phyloP scores from a whole-genome alignment of 2,888 invertebrate genomes.

The Phalera bucephala region DNA sequence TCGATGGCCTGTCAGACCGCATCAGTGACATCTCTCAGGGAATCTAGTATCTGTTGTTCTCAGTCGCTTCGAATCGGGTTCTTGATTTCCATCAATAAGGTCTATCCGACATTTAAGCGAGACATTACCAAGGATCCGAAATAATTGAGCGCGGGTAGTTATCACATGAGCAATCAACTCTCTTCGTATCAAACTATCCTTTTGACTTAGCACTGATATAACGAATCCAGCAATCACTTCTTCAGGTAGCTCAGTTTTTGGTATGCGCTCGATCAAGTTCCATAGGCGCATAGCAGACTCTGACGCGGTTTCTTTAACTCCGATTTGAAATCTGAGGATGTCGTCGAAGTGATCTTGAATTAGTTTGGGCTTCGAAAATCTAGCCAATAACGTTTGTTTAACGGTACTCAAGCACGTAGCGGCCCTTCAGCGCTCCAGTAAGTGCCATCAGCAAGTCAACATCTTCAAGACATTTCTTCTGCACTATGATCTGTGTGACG shows the following conservation, averaged over 20 bases:
- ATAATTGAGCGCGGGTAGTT: slow-evolving; percentile 19
- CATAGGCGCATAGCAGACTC: slow-evolving; percentile 22
- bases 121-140: slow-evolving; percentile 12
- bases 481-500: too few species aligned
- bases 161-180: slow-evolving; percentile 10
- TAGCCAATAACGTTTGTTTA: too few species aligned
- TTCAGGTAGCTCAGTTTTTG: slow-evolving; percentile 1
- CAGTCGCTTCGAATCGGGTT: too few species aligned
- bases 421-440: too few species aligned
- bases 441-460: too few species aligned
- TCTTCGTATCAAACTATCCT: slow-evolving; percentile 7
- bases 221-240: slow-evolving; percentile 2
- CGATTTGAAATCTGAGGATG: slow-evolving; percentile 18
- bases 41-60: too few species aligned
- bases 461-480: too few species aligned
- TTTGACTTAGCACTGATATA: slow-evolving; percentile 1
- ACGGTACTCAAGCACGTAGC: too few species aligned
- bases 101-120: slow-evolving; percentile 15
- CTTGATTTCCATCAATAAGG: too few species aligned
- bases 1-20: background rate
- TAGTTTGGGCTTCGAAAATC: slow-evolving; percentile 18
- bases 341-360: slow-evolving; percentile 28
- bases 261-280: slow-evolving; percentile 16
- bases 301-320: background rate
- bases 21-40: background rate